Base-by-base conservation (phyloP, 2,888 invertebrate species). In the Spisula subtruncata region DNA sequence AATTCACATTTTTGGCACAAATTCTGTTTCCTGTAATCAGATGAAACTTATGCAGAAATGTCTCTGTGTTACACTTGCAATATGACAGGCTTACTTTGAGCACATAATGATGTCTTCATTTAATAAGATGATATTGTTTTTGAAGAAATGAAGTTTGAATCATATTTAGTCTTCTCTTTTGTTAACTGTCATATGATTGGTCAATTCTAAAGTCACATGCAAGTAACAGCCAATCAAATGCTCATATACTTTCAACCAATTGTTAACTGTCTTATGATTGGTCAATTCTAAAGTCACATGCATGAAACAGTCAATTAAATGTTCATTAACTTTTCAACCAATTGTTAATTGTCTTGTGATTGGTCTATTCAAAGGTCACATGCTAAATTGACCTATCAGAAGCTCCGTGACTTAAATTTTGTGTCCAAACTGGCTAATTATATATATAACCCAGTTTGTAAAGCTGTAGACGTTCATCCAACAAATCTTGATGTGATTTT, bases 11-110 rank as follows among this genome's bases (percentile, higher is more conserved):
- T n/a, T n/a, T 56, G 56, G 56, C 56, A 56, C 56, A 56, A 56
- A 56, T n/a, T 66, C 60, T 66, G 60, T 25, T n/a, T 66, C n/a
- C 25, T 66, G 60, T 66, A 66, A 66, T 25, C 60, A 66, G 60
- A 66, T 12, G 25, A 12, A n/a, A 66, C 25, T n/a, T 66, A n/a
- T 6, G 60, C n/a, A 25, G 25, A 66, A 66, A n/a, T 54, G 8
- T 51, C 51, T 51, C 51, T 51, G 51, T 12, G 16, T 51, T 10
- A 10, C 60, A 60, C 60, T 25, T 66, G 16, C 16, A 51, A 51
- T 51, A 16, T 51, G 51, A 16, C 51, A 51, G 25, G n/a, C 12
- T 66, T n/a, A 25, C 5, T 0, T 25, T 56, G 20, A 66, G 60
- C 60, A 66, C 60, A 66, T 66, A 25, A 66, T 25, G 60, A 25